Conservation (phyloP, 2,797 vertebrate species). For the Loriculus beryllinus region DNA sequence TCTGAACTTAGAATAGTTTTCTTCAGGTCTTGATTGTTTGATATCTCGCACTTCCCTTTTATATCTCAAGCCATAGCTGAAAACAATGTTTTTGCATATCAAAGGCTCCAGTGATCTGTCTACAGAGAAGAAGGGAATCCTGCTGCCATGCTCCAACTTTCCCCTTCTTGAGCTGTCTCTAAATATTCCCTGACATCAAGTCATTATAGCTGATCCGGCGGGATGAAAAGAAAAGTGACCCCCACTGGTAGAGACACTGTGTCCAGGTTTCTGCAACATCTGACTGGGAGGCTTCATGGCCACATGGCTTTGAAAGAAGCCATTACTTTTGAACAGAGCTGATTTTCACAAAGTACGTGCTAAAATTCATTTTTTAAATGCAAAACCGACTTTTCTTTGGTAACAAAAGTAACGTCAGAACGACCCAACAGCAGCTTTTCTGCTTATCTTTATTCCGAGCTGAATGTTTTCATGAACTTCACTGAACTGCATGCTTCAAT, state of each 20-base stretch:
- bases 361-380: not conserved
- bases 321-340: constrained; percentile 55
- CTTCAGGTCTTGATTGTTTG: constrained; percentile 74
- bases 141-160: constrained; percentile 63
- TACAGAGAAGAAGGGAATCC: constrained; percentile 72
- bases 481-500: not conserved
- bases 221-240: constrained; percentile 72
- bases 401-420: not conserved
- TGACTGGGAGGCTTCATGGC: constrained; percentile 59
- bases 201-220: constrained; percentile 58
- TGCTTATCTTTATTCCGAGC: not conserved
- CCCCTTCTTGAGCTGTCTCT: constrained; percentile 59
- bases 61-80: constrained; percentile 74
- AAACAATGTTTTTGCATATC: constrained; percentile 80
- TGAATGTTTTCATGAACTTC: not conserved
- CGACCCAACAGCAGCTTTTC: not conserved
- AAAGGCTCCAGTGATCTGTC: constrained; percentile 79
- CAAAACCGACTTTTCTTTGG: not conserved
- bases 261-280: constrained; percentile 61
- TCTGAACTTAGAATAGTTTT: constrained; percentile 71
- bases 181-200: constrained; percentile 64
- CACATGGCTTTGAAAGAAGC: constrained; percentile 66
- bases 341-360: not conserved
- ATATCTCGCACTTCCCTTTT: constrained; percentile 75
- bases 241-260: constrained; percentile 55